Evolutionary conservation across 2,113 vertebrate species (phyloP), one percentile per base, ranked within the genome.

Genomic region (Brienomyrus longianalis): DNA sequence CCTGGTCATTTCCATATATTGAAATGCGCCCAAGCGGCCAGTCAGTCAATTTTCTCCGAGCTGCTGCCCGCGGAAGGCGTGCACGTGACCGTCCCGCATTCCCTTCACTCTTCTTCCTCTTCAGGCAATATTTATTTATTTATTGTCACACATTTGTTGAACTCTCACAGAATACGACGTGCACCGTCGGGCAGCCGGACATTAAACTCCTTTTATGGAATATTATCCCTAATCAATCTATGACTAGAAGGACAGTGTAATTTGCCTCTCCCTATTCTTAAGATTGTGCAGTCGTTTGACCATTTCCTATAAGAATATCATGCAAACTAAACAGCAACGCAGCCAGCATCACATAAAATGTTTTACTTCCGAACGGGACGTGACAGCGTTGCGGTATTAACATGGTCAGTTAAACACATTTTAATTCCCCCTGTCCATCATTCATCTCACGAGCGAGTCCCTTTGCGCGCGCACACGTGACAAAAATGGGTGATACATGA

Each of bases 1-100:
- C 92, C 94, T 90, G 96, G 96, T 96, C 95, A 96, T 97, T 97
- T 96, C 95, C 96, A 96, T 97, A 96, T 95, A 95, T 96, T 92
- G 97, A 96, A 97, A 96, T 94, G 95, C 95, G 94, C 95, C 96
- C 95, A 95, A 95, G 95, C 93, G 94, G 94, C 94, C 96, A 95
- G 95, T 96, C 95, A 95, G 94, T 95, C 96, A 96, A 95, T 96
- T 96, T 95, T 95, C 95, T 93, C 91, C 91, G 90, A 93, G 94
- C 94, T 92, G 90, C 94, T 31, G 94, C 92, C 95, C 96, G 94
- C 92, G 93, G 93, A 93, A 94, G 91, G 91, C 92, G 92, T 90
- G 93, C 96, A 94, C 93, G 93, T 95, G 96, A 95, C 95, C 93
- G 90, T 35, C 90, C 90, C 90, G 89, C 83, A 89, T 88, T 88